Percentiles rank a stretch among this genome's conserved stretches.
These are phyloP conservation scores for Poicephalus meyeri DNA, from an alignment of 2,113 vertebrate genomes.

Conservation along the genomic window DNA sequence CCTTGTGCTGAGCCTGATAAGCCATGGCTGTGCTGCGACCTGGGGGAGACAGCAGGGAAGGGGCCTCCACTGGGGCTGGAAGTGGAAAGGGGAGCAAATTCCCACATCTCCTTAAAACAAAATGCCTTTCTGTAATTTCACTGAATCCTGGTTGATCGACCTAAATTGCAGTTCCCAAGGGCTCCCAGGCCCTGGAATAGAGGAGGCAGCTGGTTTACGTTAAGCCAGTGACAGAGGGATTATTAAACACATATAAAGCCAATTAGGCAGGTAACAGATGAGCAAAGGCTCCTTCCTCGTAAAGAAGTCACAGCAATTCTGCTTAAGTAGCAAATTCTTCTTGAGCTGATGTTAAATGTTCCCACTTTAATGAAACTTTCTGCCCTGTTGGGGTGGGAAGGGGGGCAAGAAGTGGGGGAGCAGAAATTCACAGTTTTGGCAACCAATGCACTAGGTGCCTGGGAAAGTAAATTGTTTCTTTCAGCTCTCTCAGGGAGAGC, in stretches of 20 bases:
- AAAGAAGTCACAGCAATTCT: not conserved
- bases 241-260: slow-evolving; percentile 11
- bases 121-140: not conserved
- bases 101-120: not conserved
- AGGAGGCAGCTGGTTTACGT: not conserved
- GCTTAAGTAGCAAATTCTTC: not conserved
- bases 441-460: not conserved
- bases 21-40: not conserved
- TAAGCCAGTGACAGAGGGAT: not conserved
- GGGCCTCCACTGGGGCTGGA: not conserved
- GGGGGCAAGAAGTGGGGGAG: not conserved
- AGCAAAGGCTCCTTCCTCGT: not conserved
- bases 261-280: slow-evolving; percentile 5
- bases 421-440: not conserved
- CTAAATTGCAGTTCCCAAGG: not conserved
- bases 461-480: not conserved
- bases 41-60: not conserved
- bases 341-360: not conserved
- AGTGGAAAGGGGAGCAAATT: not conserved
- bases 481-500: not conserved
- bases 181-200: not conserved
- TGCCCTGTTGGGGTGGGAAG: not conserved
- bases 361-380: not conserved
- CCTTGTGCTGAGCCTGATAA: not conserved
- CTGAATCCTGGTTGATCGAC: fast-evolving